A percentile compares a stretch with the other conserved stretches of the same genome.
These are phyloP conservation scores for Euphydryas editha DNA, from an alignment of 2,888 invertebrate species.

Conservation along the genomic window DNA sequence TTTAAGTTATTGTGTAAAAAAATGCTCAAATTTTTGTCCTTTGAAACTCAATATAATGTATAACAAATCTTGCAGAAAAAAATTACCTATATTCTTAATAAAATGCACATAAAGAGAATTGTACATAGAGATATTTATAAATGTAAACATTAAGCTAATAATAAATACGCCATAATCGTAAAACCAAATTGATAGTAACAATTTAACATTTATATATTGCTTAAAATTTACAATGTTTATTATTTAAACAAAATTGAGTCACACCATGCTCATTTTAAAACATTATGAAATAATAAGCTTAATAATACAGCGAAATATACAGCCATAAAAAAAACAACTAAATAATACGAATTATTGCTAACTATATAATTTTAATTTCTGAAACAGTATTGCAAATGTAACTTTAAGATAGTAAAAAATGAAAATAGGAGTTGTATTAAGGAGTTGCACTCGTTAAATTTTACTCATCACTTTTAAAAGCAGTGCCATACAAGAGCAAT, in stretches of 20 bases:
- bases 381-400: no score
- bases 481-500: background rate
- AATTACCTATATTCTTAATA: background rate
- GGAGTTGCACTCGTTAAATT: no score
- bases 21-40: background rate
- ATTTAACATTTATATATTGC: background rate
- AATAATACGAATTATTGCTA: no score
- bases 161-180: conserved; percentile 3
- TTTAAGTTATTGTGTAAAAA: background rate
- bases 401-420: no score
- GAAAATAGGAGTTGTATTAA: no score
- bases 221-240: background rate
- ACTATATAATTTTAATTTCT: no score
- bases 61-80: background rate
- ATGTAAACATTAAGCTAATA: background rate
- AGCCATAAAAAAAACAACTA: no score
- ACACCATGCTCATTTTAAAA: background rate
- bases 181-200: background rate
- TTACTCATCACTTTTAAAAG: no score
- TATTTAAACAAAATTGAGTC: background rate
- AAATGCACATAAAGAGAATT: background rate
- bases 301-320: no score
- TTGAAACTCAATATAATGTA: background rate
- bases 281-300: background rate
- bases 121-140: background rate